Conservation (phyloP, 2,888 invertebrate genomes). For the Drosophila koepferae region DNA sequence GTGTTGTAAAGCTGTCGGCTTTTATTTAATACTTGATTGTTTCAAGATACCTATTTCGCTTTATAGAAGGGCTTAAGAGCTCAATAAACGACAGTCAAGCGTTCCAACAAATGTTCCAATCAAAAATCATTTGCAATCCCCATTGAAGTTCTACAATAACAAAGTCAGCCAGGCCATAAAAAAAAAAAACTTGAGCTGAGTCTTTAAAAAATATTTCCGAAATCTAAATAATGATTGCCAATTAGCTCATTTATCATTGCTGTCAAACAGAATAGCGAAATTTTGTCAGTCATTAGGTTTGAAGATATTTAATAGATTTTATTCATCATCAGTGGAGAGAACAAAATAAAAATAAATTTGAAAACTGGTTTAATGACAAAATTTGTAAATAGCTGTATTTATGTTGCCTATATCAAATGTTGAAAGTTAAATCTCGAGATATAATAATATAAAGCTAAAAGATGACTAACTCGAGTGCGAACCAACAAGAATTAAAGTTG, state of each 20-base stretch:
- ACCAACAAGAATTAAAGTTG: neutral
- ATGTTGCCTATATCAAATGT: neutral
- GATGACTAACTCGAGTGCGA: too few species aligned
- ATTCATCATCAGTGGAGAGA: neutral
- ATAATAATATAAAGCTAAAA: too few species aligned
- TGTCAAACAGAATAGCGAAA: neutral
- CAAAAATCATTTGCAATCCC: slow-evolving; percentile 36
- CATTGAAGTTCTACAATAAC: slow-evolving; percentile 9
- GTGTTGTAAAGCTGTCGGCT: slow-evolving; percentile 27
- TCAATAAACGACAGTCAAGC: slow-evolving; percentile 24
- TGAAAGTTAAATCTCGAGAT: neutral
- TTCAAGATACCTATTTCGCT: slow-evolving; percentile 50
- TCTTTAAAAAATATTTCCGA: slow-evolving; percentile 9
- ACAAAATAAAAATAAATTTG: neutral
- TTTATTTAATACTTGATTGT: slow-evolving; percentile 62
- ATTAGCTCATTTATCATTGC: slow-evolving; percentile 14
- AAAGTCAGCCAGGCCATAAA: neutral
- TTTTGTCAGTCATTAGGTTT: slow-evolving; percentile 12
- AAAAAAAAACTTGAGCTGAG: slow-evolving; percentile 16
- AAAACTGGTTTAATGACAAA: slow-evolving; percentile 6
- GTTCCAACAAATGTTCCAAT: slow-evolving; percentile 44
- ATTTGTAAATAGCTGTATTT: neutral
- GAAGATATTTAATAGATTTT: neutral
- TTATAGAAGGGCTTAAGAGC: slow-evolving; percentile 67
- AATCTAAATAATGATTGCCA: slow-evolving; percentile 11